Evolutionary conservation across 1,140 invertebrate species (phyloP).

Genomic region (Coptotermes formosanus): DNA sequence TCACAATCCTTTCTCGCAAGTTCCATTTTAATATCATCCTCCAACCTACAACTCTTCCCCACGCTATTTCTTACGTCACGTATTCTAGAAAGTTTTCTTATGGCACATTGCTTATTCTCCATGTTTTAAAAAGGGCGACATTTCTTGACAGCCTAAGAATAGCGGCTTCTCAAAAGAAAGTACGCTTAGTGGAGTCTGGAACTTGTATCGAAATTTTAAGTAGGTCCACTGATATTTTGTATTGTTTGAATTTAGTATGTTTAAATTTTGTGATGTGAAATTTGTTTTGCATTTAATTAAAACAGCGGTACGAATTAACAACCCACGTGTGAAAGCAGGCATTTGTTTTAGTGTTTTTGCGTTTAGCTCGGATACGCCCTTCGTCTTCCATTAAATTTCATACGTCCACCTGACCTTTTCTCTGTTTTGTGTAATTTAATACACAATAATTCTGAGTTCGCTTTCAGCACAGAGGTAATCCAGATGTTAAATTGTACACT

Average conservation of each 20-base stretch:
- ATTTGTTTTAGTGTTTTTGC: not conserved
- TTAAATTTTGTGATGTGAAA: not conserved
- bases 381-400: conserved; percentile 24
- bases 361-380: not conserved
- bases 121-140: too few species aligned
- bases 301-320: not conserved
- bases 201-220: too few species aligned
- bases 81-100: too few species aligned
- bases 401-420: not conserved
- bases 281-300: not conserved
- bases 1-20: too few species aligned
- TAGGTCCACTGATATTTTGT: too few species aligned
- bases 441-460: conserved; percentile 19
- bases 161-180: too few species aligned
- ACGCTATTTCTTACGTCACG: too few species aligned
- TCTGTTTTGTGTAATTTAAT: conserved; percentile 23
- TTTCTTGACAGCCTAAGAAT: too few species aligned
- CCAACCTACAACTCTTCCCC: too few species aligned
- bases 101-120: too few species aligned
- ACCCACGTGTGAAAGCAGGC: not conserved
- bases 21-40: too few species aligned
- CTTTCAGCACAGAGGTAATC: conserved; percentile 23
- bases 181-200: too few species aligned
- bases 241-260: not conserved
- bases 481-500: not conserved